These are phyloP conservation scores for Argopecten irradians DNA, from an alignment of 1,140 invertebrate species.

Conservation along the genomic window DNA sequence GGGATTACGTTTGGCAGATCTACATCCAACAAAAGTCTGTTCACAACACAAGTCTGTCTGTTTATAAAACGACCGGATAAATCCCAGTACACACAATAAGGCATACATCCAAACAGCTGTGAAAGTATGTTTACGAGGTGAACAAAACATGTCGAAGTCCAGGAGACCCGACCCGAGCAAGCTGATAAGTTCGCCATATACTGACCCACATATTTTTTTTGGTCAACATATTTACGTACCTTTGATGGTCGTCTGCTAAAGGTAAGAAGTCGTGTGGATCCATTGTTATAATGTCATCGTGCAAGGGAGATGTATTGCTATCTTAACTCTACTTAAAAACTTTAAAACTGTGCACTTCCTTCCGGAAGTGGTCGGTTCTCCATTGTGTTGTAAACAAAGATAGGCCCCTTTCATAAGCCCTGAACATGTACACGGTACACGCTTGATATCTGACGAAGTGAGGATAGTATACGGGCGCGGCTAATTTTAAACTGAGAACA, in stretches of 20 bases:
- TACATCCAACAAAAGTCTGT: not conserved
- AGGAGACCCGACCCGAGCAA: too few relatives aligned
- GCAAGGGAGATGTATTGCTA: not conserved
- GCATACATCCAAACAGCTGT: not conserved
- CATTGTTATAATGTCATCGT: not conserved
- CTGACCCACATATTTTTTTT: not conserved
- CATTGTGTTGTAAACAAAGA: slow-evolving; percentile 11
- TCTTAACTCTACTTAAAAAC: not conserved
- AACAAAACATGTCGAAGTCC: not conserved
- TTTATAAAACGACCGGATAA: not conserved
- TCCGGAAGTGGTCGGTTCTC: not conserved
- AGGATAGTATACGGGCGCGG: not conserved
- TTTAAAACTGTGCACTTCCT: slow-evolving; percentile 16
- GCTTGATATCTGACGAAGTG: not conserved
- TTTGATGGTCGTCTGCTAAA: not conserved
- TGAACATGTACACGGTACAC: not conserved
- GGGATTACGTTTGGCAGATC: not conserved
- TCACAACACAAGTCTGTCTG: not conserved
- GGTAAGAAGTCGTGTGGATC: not conserved
- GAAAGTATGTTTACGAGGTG: not conserved
- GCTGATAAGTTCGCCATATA: not conserved
- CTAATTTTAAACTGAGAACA: not conserved
- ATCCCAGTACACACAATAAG: not conserved
- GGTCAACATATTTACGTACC: not conserved
- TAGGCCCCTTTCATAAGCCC: not conserved